A percentile compares a stretch with the other conserved stretches of the same genome.
Evolutionary conservation across 1,140 invertebrate species (phyloP).

Genomic region (Dermatophagoides farinae): DNA sequence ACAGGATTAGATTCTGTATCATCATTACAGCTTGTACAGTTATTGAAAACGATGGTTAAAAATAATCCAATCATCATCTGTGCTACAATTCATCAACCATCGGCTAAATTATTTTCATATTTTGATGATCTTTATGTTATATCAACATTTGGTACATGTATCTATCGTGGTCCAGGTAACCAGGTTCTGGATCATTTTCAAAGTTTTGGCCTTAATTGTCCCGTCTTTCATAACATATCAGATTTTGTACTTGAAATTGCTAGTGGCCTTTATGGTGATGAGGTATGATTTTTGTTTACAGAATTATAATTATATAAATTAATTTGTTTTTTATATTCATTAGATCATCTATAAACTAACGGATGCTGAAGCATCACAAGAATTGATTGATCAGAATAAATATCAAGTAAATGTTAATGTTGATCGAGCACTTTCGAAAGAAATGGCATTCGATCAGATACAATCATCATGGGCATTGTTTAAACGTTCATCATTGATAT

Average conservation of each 20-base stretch:
- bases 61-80: conserved; percentile 37
- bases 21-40: conserved; percentile 53
- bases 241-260: conserved; percentile 16
- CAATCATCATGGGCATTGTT: conserved; percentile 7
- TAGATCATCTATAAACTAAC: conserved; percentile 13
- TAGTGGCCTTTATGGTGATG: conserved; percentile 14
- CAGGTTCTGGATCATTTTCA: conserved; percentile 8
- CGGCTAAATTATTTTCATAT: conserved; percentile 80
- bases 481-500: conserved; percentile 6
- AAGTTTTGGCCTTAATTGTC: conserved; percentile 8
- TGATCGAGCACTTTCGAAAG: conserved; percentile 4
- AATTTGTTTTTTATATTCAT: background rate
- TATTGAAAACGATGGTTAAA: conserved; percentile 52
- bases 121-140: conserved; percentile 78
- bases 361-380: background rate
- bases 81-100: conserved; percentile 91
- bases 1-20: conserved; percentile 58
- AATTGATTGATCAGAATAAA: background rate
- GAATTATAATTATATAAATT: background rate
- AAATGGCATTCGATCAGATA: conserved; percentile 6
- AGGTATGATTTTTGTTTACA: conserved; percentile 1
- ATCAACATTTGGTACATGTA: conserved; percentile 61
- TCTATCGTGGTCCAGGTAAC: conserved; percentile 53
- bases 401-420: conserved; percentile 1
- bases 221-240: conserved; percentile 15